Base-by-base conservation (phyloP, 2,888 invertebrate genomes). In the Hyppa rectilinea region DNA sequence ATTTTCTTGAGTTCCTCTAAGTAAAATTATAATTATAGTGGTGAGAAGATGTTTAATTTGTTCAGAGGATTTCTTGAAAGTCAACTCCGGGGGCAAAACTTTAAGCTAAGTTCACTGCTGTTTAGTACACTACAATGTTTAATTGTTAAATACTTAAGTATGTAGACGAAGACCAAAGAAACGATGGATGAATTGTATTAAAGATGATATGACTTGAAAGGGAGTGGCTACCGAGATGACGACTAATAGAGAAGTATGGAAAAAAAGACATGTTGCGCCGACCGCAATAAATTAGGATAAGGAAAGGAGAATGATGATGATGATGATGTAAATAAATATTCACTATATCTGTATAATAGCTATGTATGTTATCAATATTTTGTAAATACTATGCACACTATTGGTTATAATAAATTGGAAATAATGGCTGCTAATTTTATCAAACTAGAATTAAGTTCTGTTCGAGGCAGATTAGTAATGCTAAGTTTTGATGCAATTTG, bases 301-400 rank as follows among this genome's bases (percentile, higher is more conserved):
- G n/a, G n/a, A n/a, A n/a, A n/a, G n/a, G n/a, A n/a, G n/a, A n/a
- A n/a, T n/a, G n/a, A n/a, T n/a, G n/a, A n/a, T n/a, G n/a, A n/a
- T n/a, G n/a, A n/a, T n/a, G n/a, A n/a, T n/a, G n/a, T 43, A 34
- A 61, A 43, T 73, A 36, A 36, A 52, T 52, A 43, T 43, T 36
- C 14, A 29, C 20, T 20, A 26, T 31, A 36, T 6, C 4, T 73
- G n/a, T 70, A 61, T 29, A 23, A 23, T 62, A 40, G n/a, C 0
- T 70, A 23, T 29, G 2, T 26, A 12, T 7, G 7, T 6, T 17
- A 34, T n/a, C 4, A 3, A 43, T 26, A 31, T 64, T n/a, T 65
- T 71, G 31, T 65, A 53, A 64, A 75, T 53, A 71, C 9, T 43
- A 47, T 40, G 29, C 36, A 53, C 52, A 36, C 4, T 43, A 4